Evolutionary conservation across 2,888 invertebrate genomes (phyloP).

Genomic region (Polia nebulosa): DNA sequence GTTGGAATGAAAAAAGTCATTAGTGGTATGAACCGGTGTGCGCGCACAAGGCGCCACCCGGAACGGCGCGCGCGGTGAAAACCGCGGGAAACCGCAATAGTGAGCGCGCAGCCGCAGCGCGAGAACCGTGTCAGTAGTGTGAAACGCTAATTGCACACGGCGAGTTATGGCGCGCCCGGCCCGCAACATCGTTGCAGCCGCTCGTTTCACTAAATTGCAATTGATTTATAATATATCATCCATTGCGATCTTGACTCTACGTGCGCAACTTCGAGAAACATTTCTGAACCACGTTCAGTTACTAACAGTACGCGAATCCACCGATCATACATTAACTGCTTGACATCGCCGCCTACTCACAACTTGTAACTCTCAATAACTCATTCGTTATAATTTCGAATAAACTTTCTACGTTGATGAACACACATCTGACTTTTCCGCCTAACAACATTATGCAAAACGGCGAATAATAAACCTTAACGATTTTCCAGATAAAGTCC

Average conservation of each 20-base stretch:
- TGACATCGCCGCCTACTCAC: slow-evolving; percentile 48
- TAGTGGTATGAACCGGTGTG: slow-evolving; percentile 82
- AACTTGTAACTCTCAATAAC: slow-evolving; percentile 47
- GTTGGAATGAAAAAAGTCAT: slow-evolving; percentile 80
- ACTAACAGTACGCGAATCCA: slow-evolving; percentile 54
- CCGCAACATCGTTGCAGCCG: slow-evolving; percentile 74
- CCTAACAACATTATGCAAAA: slow-evolving; percentile 71
- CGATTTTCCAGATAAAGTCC: slow-evolving; percentile 87
- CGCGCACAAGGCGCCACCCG: slow-evolving; percentile 87
- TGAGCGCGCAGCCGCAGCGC: slow-evolving; percentile 79
- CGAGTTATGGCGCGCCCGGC: slow-evolving; percentile 80
- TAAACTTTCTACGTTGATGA: slow-evolving; percentile 44
- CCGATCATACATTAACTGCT: slow-evolving; percentile 47
- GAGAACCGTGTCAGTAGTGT: slow-evolving; percentile 91
- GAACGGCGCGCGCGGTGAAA: slow-evolving; percentile 89
- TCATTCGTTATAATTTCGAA: slow-evolving; percentile 40
- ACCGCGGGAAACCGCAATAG: slow-evolving; percentile 90
- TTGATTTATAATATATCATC: slow-evolving; percentile 66
- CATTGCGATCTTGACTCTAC: slow-evolving; percentile 44
- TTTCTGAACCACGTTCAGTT: slow-evolving; percentile 43
- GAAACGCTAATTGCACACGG: slow-evolving; percentile 88
- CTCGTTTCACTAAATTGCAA: slow-evolving; percentile 69
- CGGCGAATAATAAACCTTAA: slow-evolving; percentile 78
- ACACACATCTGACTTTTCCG: slow-evolving; percentile 37
- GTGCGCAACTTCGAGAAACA: slow-evolving; percentile 42